A percentile compares a stretch with the other conserved stretches of the same genome.
phyloP scores from a whole-genome alignment of 1,140 invertebrate species.

The Potamilus streckersoni region DNA sequence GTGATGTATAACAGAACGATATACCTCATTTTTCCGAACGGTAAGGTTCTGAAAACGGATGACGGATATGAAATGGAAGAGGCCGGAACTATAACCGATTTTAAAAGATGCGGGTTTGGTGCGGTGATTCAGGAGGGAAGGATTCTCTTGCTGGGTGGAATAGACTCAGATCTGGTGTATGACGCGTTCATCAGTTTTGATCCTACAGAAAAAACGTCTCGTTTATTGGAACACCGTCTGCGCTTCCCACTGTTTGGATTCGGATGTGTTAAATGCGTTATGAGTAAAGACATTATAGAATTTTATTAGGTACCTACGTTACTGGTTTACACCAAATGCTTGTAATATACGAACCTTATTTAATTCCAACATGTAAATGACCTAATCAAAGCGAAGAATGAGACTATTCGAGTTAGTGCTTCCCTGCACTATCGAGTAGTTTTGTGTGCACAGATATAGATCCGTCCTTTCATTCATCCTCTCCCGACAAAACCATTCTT shows the following conservation, averaged over 20 bases:
- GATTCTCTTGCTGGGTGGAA: slow-evolving; percentile 37
- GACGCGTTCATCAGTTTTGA: slow-evolving; percentile 13
- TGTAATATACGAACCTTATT: no score
- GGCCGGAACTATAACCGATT: slow-evolving; percentile 34
- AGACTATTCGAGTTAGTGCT: no score
- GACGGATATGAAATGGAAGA: slow-evolving; percentile 30
- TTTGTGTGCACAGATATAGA: no score
- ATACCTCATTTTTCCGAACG: slow-evolving; percentile 40
- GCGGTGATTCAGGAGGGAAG: slow-evolving; percentile 27
- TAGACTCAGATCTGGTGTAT: slow-evolving; percentile 3
- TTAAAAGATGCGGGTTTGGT: slow-evolving; percentile 48
- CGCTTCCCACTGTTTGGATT: slow-evolving; percentile 14
- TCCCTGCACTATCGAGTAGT: no score
- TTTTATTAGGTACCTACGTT: no score
- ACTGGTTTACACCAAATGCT: no score
- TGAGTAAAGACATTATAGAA: no score
- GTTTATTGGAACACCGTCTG: background rate
- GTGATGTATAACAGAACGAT: slow-evolving; percentile 32
- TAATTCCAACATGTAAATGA: no score
- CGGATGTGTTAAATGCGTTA: slow-evolving; percentile 16
- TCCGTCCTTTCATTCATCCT: no score
- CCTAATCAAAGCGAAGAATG: no score
- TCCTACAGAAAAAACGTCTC: background rate
- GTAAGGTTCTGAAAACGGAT: slow-evolving; percentile 38
- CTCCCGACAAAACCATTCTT: no score